A percentile compares a stretch with the other conserved stretches of the same genome.
Evolutionary conservation across 2,113 vertebrate species (phyloP).

Genomic region (Sialia sialis): DNA sequence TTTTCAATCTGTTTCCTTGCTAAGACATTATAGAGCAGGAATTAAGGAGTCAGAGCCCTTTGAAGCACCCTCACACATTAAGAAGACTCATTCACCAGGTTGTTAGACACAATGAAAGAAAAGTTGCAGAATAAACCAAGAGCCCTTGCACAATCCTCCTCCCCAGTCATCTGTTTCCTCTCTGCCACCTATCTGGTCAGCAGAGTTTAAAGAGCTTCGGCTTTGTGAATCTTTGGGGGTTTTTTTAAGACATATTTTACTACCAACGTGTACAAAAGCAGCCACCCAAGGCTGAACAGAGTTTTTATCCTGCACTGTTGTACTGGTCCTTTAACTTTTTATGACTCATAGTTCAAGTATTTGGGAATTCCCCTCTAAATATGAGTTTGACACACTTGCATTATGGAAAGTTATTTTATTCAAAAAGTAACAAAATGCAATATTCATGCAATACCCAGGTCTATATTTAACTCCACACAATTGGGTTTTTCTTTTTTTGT

Average conservation of each 20-base stretch:
- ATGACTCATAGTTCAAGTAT: conserved; percentile 56
- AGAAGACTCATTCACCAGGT: background rate
- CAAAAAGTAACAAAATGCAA: conserved; percentile 34
- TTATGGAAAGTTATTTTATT: conserved; percentile 62
- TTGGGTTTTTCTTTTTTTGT: background rate
- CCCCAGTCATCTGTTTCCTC: background rate
- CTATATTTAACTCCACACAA: conserved; percentile 31
- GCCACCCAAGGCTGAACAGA: background rate
- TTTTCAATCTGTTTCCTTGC: background rate
- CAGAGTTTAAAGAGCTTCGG: background rate
- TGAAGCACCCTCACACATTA: background rate
- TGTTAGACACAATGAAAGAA: background rate
- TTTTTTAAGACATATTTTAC: background rate
- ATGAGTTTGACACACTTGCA: conserved; percentile 37
- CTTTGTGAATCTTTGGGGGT: background rate
- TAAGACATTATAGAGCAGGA: background rate
- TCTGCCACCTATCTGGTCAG: background rate
- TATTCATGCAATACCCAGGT: conserved; percentile 16
- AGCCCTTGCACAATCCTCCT: background rate
- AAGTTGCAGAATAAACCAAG: background rate
- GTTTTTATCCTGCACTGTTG: conserved; percentile 28
- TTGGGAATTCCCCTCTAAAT: conserved; percentile 65
- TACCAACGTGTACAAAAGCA: background rate
- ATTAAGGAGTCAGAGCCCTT: background rate
- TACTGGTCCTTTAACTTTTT: conserved; percentile 49